These are phyloP conservation scores for Lutjanus erythropterus DNA, from an alignment of 2,113 vertebrate genomes.

Conservation along the genomic window DNA sequence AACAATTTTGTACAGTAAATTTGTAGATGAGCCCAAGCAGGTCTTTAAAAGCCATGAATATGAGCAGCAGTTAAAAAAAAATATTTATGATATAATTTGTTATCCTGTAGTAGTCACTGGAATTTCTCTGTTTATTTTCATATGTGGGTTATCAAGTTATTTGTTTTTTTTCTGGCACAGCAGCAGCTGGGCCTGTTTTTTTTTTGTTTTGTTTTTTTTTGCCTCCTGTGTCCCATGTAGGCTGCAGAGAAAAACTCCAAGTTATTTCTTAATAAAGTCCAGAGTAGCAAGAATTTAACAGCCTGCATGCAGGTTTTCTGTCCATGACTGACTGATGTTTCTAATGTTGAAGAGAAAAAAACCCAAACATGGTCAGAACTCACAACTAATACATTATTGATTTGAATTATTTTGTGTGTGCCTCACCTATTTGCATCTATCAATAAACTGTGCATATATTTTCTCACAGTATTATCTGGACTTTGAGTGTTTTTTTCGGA, in stretches of 20 bases:
- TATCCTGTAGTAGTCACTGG: constrained; percentile 75
- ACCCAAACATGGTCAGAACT: constrained; percentile 42
- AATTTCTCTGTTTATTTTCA: constrained; percentile 60
- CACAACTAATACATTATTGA: constrained; percentile 52
- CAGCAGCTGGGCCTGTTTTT: constrained; percentile 26
- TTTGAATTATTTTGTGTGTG: constrained; percentile 60
- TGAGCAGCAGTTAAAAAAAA: constrained; percentile 61
- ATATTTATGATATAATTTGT: constrained; percentile 78
- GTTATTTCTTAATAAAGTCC: constrained; percentile 19
- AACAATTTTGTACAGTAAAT: constrained; percentile 74
- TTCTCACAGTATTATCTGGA: constrained; percentile 69
- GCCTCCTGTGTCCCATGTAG: not conserved
- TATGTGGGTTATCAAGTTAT: constrained; percentile 34
- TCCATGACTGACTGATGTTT: constrained; percentile 28
- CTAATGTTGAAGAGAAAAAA: constrained; percentile 21
- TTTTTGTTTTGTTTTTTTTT: constrained; percentile 26
- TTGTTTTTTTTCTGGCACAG: constrained; percentile 40
- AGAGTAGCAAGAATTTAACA: constrained; percentile 17
- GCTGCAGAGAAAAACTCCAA: constrained; percentile 33
- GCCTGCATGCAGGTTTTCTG: constrained; percentile 44
- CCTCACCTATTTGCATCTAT: constrained; percentile 71
- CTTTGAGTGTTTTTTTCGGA: constrained; percentile 12
- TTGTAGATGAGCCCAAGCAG: constrained; percentile 76
- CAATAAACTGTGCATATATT: constrained; percentile 86
- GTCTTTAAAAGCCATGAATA: constrained; percentile 79